A percentile compares a stretch with the other conserved stretches of the same genome.
Evolutionary conservation across 2,113 vertebrate species (phyloP).

Genomic region (Psittacus erithacus): DNA sequence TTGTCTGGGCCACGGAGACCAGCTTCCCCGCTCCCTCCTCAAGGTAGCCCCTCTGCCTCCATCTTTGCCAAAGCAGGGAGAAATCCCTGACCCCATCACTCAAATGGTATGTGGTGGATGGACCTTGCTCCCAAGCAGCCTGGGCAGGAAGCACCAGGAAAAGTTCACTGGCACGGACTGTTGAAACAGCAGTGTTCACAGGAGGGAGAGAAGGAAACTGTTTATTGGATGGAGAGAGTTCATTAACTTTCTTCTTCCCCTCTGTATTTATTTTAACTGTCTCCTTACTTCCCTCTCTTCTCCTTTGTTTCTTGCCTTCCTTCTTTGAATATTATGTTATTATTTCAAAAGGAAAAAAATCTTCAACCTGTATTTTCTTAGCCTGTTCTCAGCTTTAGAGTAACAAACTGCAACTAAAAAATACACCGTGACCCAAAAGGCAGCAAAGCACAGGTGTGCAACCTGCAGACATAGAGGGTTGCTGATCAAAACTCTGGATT

Average conservation of each 20-base stretch:
- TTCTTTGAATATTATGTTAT: not conserved
- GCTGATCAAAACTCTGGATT: accelerated
- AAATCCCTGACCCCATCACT: accelerated
- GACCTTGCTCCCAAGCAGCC: accelerated
- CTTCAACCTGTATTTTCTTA: not conserved
- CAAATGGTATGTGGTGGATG: accelerated
- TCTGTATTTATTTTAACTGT: conserved; percentile 38
- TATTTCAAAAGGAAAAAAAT: not conserved
- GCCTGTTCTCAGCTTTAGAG: not conserved
- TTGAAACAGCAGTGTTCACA: not conserved
- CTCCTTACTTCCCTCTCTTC: not conserved
- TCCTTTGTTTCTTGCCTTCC: conserved; percentile 6
- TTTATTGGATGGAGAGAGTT: not conserved
- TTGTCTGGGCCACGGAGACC: not conserved
- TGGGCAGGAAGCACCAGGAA: not conserved
- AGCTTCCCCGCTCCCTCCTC: not conserved
- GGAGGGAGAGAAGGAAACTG: not conserved
- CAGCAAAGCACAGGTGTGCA: not conserved
- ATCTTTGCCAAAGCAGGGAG: accelerated
- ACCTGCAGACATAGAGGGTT: not conserved
- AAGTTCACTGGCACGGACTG: not conserved
- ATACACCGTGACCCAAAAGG: accelerated
- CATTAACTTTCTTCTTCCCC: conserved; percentile 26
- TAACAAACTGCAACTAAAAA: not conserved
- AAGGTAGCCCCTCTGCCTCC: not conserved